These are phyloP conservation scores for Ascidia mentula DNA, from an alignment of 23 tunicate species.

Conservation along the genomic window DNA sequence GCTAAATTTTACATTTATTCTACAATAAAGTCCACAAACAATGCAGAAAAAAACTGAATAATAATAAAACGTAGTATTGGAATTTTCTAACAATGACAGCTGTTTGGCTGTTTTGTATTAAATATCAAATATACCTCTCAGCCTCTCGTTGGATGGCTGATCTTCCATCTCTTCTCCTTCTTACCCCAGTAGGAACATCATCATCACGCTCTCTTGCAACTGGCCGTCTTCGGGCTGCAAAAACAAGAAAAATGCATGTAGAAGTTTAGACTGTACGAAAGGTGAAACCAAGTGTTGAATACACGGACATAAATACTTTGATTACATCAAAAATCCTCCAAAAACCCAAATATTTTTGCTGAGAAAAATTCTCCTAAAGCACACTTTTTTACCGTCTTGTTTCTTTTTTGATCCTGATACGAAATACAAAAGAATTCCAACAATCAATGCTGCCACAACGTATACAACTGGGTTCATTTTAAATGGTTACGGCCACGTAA, in stretches of 20 bases:
- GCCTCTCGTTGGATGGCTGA: constrained; percentile 38
- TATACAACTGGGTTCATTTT: constrained; percentile 75
- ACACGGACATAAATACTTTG: no score
- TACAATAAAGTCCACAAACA: no score
- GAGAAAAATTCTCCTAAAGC: not conserved
- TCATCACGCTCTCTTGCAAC: constrained; percentile 19
- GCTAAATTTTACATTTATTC: no score
- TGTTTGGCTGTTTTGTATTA: no score
- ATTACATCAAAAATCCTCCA: not conserved
- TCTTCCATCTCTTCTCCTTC: constrained; percentile 30
- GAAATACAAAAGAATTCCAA: constrained; percentile 59
- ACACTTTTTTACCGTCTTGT: constrained; percentile 9
- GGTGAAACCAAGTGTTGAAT: no score
- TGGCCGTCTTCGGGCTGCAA: constrained; percentile 1
- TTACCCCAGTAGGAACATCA: constrained; percentile 1
- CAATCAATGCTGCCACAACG: constrained; percentile 55
- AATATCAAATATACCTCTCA: constrained; percentile 23
- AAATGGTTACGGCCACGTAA: no score
- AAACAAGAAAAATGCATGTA: not conserved
- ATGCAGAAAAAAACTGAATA: no score
- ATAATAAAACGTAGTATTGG: no score
- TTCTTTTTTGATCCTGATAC: constrained; percentile 29
- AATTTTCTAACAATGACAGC: no score
- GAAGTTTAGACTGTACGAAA: not conserved
- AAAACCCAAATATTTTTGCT: no score